Evolutionary conservation across 2,888 invertebrate genomes (phyloP).

Genomic region (Dione juno): DNA sequence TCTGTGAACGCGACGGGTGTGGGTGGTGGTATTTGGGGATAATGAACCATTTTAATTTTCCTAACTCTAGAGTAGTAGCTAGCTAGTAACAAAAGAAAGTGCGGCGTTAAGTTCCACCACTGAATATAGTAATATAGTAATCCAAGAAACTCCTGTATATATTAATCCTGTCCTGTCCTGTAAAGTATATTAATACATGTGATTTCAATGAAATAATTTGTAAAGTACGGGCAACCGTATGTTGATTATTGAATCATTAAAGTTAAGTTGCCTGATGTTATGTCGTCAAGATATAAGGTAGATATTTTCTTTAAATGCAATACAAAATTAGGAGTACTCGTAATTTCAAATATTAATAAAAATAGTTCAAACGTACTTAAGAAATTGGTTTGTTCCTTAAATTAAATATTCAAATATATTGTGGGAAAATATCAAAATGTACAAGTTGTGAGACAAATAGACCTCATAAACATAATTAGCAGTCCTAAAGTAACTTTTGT

Average conservation of each 20-base stretch:
- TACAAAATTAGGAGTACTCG: no score
- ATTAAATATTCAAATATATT: not conserved
- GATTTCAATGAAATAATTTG: not conserved
- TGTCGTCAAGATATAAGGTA: not conserved
- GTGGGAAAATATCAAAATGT: not conserved
- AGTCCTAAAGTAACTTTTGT: not conserved
- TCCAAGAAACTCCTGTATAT: no score
- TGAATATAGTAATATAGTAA: no score
- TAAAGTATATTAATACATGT: not conserved
- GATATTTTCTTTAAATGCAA: not conserved
- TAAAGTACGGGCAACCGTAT: no score
- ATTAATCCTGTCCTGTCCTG: no score
- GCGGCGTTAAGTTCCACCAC: no score
- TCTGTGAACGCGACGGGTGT: no score
- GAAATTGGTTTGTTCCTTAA: not conserved
- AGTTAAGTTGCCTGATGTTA: not conserved
- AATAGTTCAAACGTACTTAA: not conserved
- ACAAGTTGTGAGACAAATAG: not conserved
- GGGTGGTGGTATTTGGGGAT: no score
- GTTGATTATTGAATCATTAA: not conserved
- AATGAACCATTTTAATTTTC: no score
- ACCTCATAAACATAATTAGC: not conserved
- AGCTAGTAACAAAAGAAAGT: no score
- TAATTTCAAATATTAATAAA: not conserved
- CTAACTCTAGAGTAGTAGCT: no score